Evolutionary conservation across 2,888 invertebrate species (phyloP), one percentile per base, ranked within the genome.

Genomic region (Sicus ferrugineus): DNA sequence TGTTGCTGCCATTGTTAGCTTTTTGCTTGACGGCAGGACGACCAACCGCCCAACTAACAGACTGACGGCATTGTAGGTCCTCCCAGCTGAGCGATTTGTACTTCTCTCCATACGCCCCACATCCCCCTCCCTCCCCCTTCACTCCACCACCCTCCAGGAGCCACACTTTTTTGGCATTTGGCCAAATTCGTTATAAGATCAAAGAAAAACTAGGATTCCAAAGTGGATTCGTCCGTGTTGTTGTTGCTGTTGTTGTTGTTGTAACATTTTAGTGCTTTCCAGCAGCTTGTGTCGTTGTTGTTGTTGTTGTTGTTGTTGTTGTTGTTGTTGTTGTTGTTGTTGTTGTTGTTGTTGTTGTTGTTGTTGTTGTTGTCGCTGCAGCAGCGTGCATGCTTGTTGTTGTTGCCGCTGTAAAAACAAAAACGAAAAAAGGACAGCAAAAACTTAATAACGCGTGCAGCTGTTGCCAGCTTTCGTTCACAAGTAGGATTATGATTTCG

Each of bases 91-190:
- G 34, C 21, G n/a, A 2, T 9, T 19, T 56, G 16, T 56, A 14
- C 7, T 6, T 2, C 42, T 16, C 42, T 61, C 38, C 23, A 42
- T 21, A n/a, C n/a, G n/a, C 1, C 19, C 59, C 34, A 2, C 16
- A 23, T 7, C 61, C 23, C 34, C 21, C 42, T 23, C 21, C 16
- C 38, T 19, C 21, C 46, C 46, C 46, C 28, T n/a, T 56, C n/a
- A 11, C 50, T 21, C 59, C 19, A 9, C 9, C 59, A 3, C 59
- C 19, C 34, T 58, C 19, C 16, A 2, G 16, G n/a, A 2, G 16
- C 3, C 4, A n/a, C 19, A 31, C 34, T 34, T 73, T 69, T 70
- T 72, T 75, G 75, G 74, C 75, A 73, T 59, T 72, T 63, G 54
- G 73, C 75, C 75, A 75, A 73, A 67, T 63, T 62, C 68, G 63